Percentiles rank a stretch among this genome's conserved stretches.
These are phyloP conservation scores for Pteruthius melanotis DNA, from an alignment of 2,113 vertebrate species.

Conservation along the genomic window DNA sequence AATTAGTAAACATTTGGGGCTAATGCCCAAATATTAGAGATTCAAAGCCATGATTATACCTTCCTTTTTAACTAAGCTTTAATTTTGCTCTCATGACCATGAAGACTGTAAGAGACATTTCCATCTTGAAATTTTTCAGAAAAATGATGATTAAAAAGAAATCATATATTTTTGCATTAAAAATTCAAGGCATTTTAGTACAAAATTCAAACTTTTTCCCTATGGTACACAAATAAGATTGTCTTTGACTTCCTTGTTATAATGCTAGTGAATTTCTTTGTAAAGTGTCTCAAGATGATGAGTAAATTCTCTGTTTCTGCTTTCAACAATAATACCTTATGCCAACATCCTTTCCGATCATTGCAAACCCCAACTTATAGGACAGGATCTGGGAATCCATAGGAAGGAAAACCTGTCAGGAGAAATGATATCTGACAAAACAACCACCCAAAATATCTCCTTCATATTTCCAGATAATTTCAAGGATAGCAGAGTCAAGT, in stretches of 20 bases:
- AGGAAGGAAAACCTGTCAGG: background rate
- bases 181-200: background rate
- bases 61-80: slow-evolving; percentile 13
- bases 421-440: background rate
- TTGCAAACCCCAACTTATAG: background rate
- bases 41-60: slow-evolving; percentile 9
- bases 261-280: background rate
- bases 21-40: background rate
- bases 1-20: slow-evolving; percentile 26
- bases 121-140: background rate
- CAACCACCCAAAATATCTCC: background rate
- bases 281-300: background rate
- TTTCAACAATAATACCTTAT: background rate
- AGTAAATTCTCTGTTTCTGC: background rate
- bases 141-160: background rate
- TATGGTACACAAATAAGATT: background rate
- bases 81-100: background rate
- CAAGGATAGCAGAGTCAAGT: background rate
- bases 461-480: background rate
- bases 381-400: background rate
- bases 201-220: background rate
- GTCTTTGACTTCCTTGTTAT: background rate
- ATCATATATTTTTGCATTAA: background rate
- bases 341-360: background rate
- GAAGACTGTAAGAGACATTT: background rate